These are phyloP conservation scores for Streptopelia turtur DNA, from an alignment of 2,797 vertebrate species.

Conservation along the genomic window DNA sequence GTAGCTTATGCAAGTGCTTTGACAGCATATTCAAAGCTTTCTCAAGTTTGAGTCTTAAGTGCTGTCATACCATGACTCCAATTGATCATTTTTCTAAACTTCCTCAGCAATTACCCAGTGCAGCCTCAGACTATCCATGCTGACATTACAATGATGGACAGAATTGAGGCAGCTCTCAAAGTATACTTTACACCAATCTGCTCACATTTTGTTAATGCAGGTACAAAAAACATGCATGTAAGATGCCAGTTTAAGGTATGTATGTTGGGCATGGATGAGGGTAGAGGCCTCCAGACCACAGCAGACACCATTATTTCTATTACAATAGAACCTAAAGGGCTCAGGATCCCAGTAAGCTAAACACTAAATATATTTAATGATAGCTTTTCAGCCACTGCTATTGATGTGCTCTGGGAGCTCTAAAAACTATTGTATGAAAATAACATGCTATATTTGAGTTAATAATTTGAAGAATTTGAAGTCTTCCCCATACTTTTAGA, in stretches of 20 bases:
- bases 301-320: background rate
- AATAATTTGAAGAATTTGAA: background rate
- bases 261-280: background rate
- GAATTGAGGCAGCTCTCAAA: background rate
- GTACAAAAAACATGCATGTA: rapidly evolving
- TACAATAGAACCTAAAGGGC: background rate
- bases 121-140: background rate
- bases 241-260: background rate
- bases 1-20: background rate
- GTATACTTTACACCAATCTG: background rate
- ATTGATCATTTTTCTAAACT: background rate
- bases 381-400: background rate
- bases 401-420: background rate
- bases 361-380: background rate
- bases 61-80: background rate
- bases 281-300: background rate
- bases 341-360: background rate
- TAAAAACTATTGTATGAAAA: background rate
- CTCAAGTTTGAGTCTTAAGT: background rate
- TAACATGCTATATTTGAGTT: background rate
- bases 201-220: background rate
- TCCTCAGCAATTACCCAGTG: background rate
- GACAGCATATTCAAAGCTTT: background rate
- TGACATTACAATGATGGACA: background rate
- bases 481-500: background rate